phyloP scores from a whole-genome alignment of 2,888 invertebrate genomes.

The Perizoma flavofasciatum region DNA sequence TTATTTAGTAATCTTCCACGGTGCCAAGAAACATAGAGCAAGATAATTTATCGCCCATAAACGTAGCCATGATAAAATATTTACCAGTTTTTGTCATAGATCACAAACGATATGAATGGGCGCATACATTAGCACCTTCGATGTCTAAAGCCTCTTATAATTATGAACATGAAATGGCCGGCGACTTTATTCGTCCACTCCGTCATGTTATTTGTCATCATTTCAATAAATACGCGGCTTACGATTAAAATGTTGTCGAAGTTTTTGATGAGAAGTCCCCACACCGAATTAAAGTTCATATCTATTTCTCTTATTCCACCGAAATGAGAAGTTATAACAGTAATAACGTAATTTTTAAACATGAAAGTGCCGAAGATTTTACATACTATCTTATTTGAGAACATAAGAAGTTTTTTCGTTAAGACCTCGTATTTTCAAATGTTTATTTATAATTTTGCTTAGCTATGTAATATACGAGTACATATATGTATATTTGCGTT shows the following conservation, averaged over 20 bases:
- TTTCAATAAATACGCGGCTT: slow-evolving; percentile 43
- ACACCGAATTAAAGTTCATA: slow-evolving; percentile 35
- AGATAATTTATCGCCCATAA: slow-evolving; percentile 43
- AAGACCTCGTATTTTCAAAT: slow-evolving; percentile 11
- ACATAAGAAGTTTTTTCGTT: slow-evolving; percentile 9
- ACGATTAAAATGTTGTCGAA: slow-evolving; percentile 42
- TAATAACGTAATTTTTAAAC: slow-evolving; percentile 38
- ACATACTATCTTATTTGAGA: slow-evolving; percentile 17
- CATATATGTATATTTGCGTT: too few relatives aligned
- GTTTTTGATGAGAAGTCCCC: slow-evolving; percentile 38
- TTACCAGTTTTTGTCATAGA: slow-evolving; percentile 42
- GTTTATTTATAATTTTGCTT: slow-evolving; percentile 7
- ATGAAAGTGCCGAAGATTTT: slow-evolving; percentile 36
- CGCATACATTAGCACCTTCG: slow-evolving; percentile 41
- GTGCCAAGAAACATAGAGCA: slow-evolving; percentile 35
- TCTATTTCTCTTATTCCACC: slow-evolving; percentile 36
- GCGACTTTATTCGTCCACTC: slow-evolving; percentile 34
- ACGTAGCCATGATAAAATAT: slow-evolving; percentile 41
- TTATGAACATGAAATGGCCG: slow-evolving; percentile 39
- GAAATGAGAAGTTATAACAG: slow-evolving; percentile 40
- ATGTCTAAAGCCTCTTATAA: slow-evolving; percentile 42
- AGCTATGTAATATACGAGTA: too few relatives aligned
- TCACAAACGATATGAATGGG: slow-evolving; percentile 39
- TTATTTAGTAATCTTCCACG: slow-evolving; percentile 43
- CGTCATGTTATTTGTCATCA: slow-evolving; percentile 43